Evolutionary conservation across 2,113 vertebrate genomes (phyloP).

Genomic region (Sphyrna mokarran): DNA sequence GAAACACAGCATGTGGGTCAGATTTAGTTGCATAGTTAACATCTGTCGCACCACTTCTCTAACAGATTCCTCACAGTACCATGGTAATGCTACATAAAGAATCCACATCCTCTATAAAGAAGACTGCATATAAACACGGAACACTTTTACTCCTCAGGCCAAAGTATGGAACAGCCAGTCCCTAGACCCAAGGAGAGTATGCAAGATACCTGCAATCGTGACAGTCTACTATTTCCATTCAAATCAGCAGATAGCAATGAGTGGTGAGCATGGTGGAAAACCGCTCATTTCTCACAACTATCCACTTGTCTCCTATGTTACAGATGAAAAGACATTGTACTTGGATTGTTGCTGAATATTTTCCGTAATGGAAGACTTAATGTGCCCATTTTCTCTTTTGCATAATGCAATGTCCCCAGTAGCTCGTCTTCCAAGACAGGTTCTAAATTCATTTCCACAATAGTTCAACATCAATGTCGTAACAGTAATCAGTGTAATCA

Average conservation of each 20-base stretch:
- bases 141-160: neutral
- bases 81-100: neutral
- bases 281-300: neutral
- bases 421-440: neutral
- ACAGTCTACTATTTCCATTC: neutral
- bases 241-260: neutral
- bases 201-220: neutral
- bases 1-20: neutral
- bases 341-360: neutral
- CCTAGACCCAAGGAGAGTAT: neutral
- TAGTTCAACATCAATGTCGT: too few relatives aligned
- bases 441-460: neutral
- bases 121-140: neutral
- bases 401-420: neutral
- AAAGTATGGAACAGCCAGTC: neutral
- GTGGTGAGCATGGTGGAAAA: neutral
- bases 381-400: neutral
- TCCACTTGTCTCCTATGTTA: neutral
- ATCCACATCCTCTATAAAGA: neutral
- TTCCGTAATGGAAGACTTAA: neutral
- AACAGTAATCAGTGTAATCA: neutral
- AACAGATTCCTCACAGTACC: neutral
- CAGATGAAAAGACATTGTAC: neutral
- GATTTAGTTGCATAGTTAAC: neutral
- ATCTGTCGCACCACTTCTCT: neutral